These are phyloP conservation scores for Premnoplex brunnescens DNA, from an alignment of 2,797 vertebrate genomes.

Conservation along the genomic window DNA sequence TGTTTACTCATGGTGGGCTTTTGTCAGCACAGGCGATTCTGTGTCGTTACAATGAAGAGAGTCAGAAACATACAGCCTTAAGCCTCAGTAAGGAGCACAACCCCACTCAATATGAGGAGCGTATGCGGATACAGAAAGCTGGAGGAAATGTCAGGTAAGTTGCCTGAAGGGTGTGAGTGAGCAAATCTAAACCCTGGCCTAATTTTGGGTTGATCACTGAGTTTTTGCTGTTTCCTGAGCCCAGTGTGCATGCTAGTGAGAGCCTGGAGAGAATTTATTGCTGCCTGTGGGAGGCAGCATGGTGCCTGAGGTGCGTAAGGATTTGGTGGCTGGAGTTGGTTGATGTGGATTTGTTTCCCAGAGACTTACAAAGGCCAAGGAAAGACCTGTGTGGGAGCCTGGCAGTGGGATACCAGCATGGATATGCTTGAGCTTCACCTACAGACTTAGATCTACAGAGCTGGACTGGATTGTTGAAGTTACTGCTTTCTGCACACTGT, in stretches of 20 bases:
- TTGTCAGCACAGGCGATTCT: slow-evolving; percentile 85
- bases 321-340: neutral
- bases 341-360: neutral
- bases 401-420: neutral
- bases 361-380: fast-evolving
- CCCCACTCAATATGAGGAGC: slow-evolving; percentile 93
- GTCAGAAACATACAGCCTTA: slow-evolving; percentile 79
- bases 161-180: neutral
- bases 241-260: fast-evolving
- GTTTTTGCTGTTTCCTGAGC: neutral
- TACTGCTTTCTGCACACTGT: neutral
- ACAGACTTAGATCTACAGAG: neutral
- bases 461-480: neutral
- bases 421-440: neutral
- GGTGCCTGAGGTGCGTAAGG: neutral
- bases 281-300: neutral
- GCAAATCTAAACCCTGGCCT: neutral
- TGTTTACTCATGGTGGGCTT: neutral
- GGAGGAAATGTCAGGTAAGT: slow-evolving; percentile 92
- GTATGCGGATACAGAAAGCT: slow-evolving; percentile 96
- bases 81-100: slow-evolving; percentile 95
- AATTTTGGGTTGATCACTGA: neutral
- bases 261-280: neutral
- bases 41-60: slow-evolving; percentile 83
- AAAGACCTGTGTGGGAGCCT: neutral